Base-by-base conservation (phyloP, 2,888 invertebrate genomes). In the Agrenia bidenticulata region DNA sequence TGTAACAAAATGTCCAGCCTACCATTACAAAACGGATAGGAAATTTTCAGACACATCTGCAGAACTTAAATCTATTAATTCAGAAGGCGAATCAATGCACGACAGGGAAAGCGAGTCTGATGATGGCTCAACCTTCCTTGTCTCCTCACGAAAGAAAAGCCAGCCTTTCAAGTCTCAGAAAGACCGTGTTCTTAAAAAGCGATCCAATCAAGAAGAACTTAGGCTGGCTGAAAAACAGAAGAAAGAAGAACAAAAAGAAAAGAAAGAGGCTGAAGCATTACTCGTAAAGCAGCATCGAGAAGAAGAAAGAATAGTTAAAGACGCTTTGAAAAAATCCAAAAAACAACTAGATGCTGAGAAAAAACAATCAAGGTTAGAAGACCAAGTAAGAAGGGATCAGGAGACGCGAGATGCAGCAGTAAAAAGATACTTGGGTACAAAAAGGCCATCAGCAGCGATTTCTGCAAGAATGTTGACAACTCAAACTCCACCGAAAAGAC, bases 41-140 rank as follows among this genome's bases (percentile, higher is more conserved):
- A 55, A 24, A 15, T 50, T 56, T 19, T 50, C 57, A 11, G 24
- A 53, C 19, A 27, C 50, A 2, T 27, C 54, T 11, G 55, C 62
- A n/a, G 59, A 60, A 21, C 54, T 42, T 2, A 65, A 63, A 23
- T 45, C 59, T 4, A 17, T 58, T 15, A 54, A 49, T 42, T 63
- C 61, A 0, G 67, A 67, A 19, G 67, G 57, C 2, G 67, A 67
- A 17, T 61, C 61, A 32, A 15, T 19, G 2, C 21, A 21, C 21
- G 61, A 61, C 23, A 57, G 51, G 13, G 64, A 61, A 1, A 51
- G 5, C 11, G 32, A 32, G 5, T 32, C 32, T 4, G 32, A 32
- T 32, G 32, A 32, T 7, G 11, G 5, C 32, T n/a, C n/a, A n/a
- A n/a, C n/a, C n/a, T n/a, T n/a, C n/a, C n/a, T n/a, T n/a, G n/a